phyloP scores from a whole-genome alignment of 2,797 vertebrate genomes.

The Hephaestus fuliginosus region DNA sequence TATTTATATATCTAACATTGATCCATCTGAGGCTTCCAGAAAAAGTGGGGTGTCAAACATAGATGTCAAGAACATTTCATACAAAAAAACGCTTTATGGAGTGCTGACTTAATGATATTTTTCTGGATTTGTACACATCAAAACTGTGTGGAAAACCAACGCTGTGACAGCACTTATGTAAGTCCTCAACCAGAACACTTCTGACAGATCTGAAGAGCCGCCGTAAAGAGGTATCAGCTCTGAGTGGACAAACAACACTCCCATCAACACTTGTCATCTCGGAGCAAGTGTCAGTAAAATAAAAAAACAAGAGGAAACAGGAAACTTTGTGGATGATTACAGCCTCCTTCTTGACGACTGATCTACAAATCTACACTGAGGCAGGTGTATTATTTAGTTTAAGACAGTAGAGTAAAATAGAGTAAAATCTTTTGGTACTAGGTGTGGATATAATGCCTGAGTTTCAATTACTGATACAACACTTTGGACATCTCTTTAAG shows the following conservation, averaged over 20 bases:
- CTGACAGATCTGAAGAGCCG: conserved; percentile 29
- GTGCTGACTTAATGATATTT: conserved; percentile 24
- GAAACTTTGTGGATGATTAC: not conserved
- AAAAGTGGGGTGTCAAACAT: not conserved
- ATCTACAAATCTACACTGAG: not conserved
- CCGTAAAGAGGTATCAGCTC: conserved; percentile 14
- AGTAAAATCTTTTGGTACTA: no score
- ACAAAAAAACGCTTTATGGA: not conserved
- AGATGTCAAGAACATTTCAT: not conserved
- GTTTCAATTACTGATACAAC: no score
- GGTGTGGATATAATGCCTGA: no score
- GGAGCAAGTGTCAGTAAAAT: not conserved
- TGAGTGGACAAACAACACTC: conserved; percentile 44
- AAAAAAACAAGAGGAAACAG: not conserved
- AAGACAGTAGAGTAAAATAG: no score
- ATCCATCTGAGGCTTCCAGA: not conserved
- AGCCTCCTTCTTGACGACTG: not conserved
- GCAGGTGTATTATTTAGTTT: not conserved
- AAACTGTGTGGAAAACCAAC: conserved; percentile 11
- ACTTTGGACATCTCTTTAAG: no score
- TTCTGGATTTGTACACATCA: conserved; percentile 14
- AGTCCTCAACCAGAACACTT: conserved; percentile 18
- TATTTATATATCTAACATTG: not conserved
- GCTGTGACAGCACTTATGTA: conserved; percentile 11
- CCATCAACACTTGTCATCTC: conserved; percentile 11